Percentiles rank a stretch among this genome's conserved stretches.
Conservation (phyloP, 92 coral and sea anemone species). For the Phenganax marumi region DNA sequence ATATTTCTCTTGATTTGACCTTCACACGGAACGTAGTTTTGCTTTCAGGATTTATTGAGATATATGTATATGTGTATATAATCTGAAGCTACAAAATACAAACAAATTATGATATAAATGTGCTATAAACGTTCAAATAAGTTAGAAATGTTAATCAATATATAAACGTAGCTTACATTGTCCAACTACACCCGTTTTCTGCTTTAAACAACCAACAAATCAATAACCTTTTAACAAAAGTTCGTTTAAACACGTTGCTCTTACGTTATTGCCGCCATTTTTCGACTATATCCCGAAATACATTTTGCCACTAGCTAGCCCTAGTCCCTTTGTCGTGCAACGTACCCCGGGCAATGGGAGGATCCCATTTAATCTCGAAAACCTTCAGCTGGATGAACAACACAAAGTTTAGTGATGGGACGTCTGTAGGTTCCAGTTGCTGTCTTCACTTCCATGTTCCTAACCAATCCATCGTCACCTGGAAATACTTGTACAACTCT, state of each 20-base stretch:
- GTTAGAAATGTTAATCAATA: not conserved
- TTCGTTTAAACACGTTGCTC: no score
- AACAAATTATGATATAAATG: not conserved
- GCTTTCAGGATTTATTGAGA: not conserved
- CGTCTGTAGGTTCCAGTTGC: slow-evolving; percentile 38
- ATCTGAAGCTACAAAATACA: slow-evolving; percentile 9
- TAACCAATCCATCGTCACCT: slow-evolving; percentile 48
- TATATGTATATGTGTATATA: not conserved
- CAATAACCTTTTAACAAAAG: no score
- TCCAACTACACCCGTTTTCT: slow-evolving; percentile 14
- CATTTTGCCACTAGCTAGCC: no score
- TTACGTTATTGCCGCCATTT: no score
- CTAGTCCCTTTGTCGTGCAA: no score
- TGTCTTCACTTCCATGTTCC: slow-evolving; percentile 54
- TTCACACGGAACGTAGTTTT: no score
- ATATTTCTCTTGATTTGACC: no score
- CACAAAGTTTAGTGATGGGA: slow-evolving; percentile 45
- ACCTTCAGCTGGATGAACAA: slow-evolving; percentile 47
- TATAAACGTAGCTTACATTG: slow-evolving; percentile 10
- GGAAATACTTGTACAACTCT: slow-evolving; percentile 46
- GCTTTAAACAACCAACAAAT: not conserved
- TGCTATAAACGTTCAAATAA: not conserved
- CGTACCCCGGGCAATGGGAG: slow-evolving; percentile 40
- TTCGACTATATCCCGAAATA: no score
- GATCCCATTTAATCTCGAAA: slow-evolving; percentile 28